Evolutionary conservation across 2,113 vertebrate genomes (phyloP).

Genomic region (Centropus unirufus): DNA sequence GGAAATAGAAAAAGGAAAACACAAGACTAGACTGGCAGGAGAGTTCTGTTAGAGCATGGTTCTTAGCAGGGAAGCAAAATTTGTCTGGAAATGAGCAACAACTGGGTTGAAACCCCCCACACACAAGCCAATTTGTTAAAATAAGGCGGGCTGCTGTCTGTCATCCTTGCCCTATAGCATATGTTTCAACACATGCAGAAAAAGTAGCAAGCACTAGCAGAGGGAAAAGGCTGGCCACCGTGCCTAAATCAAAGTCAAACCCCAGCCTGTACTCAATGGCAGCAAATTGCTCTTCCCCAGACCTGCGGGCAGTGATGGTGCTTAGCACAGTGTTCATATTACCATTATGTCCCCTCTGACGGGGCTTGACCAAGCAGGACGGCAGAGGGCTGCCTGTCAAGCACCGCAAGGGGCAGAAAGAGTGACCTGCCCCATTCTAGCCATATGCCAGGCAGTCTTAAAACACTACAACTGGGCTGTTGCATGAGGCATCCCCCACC

Average conservation of each 20-base stretch:
- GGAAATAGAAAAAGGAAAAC: fast-evolving
- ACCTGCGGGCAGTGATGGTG: fast-evolving
- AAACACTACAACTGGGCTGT: background rate
- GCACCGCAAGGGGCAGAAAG: background rate
- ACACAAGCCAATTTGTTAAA: background rate
- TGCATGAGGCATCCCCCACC: background rate
- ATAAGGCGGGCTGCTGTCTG: background rate
- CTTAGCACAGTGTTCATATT: background rate
- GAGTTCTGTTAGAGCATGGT: background rate
- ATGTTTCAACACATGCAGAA: background rate
- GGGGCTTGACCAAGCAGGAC: background rate
- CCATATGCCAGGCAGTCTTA: background rate
- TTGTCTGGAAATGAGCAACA: background rate
- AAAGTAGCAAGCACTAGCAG: background rate
- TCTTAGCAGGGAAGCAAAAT: background rate
- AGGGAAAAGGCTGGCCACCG: background rate
- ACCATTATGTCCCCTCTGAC: background rate
- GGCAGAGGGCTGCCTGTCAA: background rate
- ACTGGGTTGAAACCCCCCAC: background rate
- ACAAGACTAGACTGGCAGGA: background rate
- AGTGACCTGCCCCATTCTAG: background rate
- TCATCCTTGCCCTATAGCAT: background rate
- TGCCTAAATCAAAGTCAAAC: background rate
- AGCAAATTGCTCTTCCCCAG: background rate
- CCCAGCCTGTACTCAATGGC: background rate